Base-by-base conservation (phyloP, 2,113 vertebrate species). In the Oncorhynchus mykiss region DNA sequence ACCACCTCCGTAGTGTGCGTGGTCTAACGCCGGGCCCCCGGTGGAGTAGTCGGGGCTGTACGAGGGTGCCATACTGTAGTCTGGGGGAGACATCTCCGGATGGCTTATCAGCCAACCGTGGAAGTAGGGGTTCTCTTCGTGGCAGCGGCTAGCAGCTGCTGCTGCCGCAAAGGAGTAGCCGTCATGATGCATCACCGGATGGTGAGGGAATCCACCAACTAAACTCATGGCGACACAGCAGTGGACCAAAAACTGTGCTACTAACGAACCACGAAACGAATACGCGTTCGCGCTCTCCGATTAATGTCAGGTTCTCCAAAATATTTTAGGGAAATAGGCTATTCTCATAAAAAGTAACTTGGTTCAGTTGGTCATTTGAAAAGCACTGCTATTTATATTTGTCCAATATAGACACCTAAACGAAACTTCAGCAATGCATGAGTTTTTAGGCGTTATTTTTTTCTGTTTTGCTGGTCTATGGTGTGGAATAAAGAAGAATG, bases 81-180 rank as follows among this genome's bases (percentile, higher is more conserved):
- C 97, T 64, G 96, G 95, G 79, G 97, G 96, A 4, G 97, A 98
- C 95, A 99, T 95, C 87, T 99, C 97, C 64, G 97, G 95, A 88
- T 98, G 97, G 88, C 96, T 95, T 77, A 99, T 96, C 45, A 98
- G 91, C 97, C 97, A 99, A 87, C 97, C 97, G 31, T 97, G 97
- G 88, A 98, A 98, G 85, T 99, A 99, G 1, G 96, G 96, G 87
- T 94, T 94, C 83, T 98, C 97, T 89, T 98, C 97, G 87, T 98
- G 97, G 91, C 96, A 96, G 86, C 95, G 95, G 83, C 92, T 95
- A 86, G 95, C 94, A 0, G 93, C 94, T 1, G 95, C 94, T 0
- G 93, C 94, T 1, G 95, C 95, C n/a, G 96, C 95, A 67, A 97
- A 91, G 20, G 96, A 97, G 67, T 98, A 98, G 81, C 97, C 96